Conservation (phyloP, 2,888 invertebrate genomes). For the Limenitis camilla region DNA sequence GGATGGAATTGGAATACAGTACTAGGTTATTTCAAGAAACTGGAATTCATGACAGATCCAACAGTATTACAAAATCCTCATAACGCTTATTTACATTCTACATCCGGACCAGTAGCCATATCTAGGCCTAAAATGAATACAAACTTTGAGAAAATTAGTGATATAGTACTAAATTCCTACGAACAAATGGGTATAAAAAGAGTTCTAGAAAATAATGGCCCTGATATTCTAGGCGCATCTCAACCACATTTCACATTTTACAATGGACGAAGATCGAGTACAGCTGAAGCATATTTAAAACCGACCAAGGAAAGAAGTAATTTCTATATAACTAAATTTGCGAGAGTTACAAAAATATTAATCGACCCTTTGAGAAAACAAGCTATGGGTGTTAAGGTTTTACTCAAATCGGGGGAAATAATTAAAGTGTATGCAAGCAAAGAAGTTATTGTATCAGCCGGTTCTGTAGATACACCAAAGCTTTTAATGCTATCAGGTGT, state of each 20-base stretch:
- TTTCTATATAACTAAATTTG: slow-evolving; percentile 45
- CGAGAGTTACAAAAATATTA: slow-evolving; percentile 47
- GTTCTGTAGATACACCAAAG: slow-evolving; percentile 52
- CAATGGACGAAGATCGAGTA: slow-evolving; percentile 52
- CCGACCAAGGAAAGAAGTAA: slow-evolving; percentile 41
- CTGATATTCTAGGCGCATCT: slow-evolving; percentile 31
- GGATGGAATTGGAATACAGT: slow-evolving; percentile 37
- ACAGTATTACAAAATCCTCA: slow-evolving; percentile 26
- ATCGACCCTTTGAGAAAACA: slow-evolving; percentile 36
- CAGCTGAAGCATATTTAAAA: slow-evolving; percentile 52
- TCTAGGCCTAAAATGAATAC: slow-evolving; percentile 32
- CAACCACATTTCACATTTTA: slow-evolving; percentile 38
- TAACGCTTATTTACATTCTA: slow-evolving; percentile 32
- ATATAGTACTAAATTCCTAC: slow-evolving; percentile 29
- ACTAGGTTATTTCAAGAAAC: slow-evolving; percentile 36
- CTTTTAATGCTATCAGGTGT: slow-evolving; percentile 57
- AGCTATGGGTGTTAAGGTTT: slow-evolving; percentile 47
- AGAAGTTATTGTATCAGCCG: slow-evolving; percentile 58
- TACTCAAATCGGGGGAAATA: slow-evolving; percentile 31
- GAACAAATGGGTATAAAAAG: slow-evolving; percentile 36
- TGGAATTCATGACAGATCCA: slow-evolving; percentile 35
- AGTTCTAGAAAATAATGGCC: slow-evolving; percentile 34
- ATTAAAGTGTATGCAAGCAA: slow-evolving; percentile 40
- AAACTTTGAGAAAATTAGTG: slow-evolving; percentile 28
- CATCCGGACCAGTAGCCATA: slow-evolving; percentile 33